phyloP scores from a whole-genome alignment of 2,888 invertebrate genomes.

The Idaea aversata region DNA sequence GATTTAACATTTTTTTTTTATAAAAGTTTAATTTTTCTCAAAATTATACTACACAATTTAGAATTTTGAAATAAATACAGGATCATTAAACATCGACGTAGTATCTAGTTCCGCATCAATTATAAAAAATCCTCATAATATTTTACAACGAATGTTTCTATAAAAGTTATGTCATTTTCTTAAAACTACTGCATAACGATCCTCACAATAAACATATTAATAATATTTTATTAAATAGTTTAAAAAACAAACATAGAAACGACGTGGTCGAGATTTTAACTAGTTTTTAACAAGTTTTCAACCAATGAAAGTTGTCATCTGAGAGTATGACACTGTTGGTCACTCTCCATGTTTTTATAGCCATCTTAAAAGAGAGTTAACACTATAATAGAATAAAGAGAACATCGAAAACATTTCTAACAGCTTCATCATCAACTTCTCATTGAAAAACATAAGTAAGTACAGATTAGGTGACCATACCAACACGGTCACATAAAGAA shows the following conservation, averaged over 20 bases:
- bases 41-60: too few species aligned
- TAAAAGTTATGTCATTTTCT: conserved; percentile 6
- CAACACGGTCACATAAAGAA: too few species aligned
- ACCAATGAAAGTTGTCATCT: conserved; percentile 16
- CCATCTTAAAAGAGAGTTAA: not conserved
- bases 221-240: conserved; percentile 12
- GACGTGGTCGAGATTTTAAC: conserved; percentile 3
- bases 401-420: not conserved
- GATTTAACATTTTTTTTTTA: too few species aligned
- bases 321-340: conserved; percentile 8
- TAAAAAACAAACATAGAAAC: conserved; percentile 16
- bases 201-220: not conserved
- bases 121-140: not conserved
- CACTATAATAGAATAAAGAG: not conserved
- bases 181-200: not conserved
- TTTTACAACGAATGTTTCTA: not conserved
- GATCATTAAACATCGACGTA: too few species aligned
- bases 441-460: too few species aligned
- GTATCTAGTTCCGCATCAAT: too few species aligned
- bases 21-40: too few species aligned
- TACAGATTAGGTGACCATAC: too few species aligned
- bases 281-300: not conserved
- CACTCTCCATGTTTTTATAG: not conserved
- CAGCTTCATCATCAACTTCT: not conserved
- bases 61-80: too few species aligned